Percentiles rank a stretch among this genome's conserved stretches.
Evolutionary conservation across 23 tunicate species (phyloP).

Genomic region (Halocynthia aurantium): DNA sequence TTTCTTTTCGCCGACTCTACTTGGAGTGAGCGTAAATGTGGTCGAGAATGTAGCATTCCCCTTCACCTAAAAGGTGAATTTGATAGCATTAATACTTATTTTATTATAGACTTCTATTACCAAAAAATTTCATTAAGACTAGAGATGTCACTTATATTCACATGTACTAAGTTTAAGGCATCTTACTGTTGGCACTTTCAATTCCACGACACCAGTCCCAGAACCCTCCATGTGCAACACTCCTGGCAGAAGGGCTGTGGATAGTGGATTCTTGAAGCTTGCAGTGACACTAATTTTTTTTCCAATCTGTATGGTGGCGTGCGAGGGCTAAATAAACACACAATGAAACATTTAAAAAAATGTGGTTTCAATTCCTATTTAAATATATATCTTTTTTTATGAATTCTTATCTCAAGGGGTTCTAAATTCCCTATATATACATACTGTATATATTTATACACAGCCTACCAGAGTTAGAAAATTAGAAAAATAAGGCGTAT

Average conservation of each 20-base stretch:
- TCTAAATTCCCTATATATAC: too few relatives aligned
- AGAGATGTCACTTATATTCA: neutral
- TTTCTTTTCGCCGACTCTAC: slow-evolving; percentile 39
- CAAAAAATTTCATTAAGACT: neutral
- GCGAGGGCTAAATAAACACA: too few relatives aligned
- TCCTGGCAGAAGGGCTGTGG: slow-evolving; percentile 46
- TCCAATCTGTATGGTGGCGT: too few relatives aligned
- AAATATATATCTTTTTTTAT: too few relatives aligned
- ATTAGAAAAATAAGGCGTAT: too few relatives aligned
- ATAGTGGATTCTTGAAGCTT: slow-evolving; percentile 76
- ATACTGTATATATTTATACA: too few relatives aligned
- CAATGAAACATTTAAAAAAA: too few relatives aligned
- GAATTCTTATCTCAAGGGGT: too few relatives aligned
- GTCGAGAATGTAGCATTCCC: slow-evolving; percentile 36
- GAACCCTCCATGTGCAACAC: slow-evolving; percentile 80
- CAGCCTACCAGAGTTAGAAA: too few relatives aligned
- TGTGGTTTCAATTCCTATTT: too few relatives aligned
- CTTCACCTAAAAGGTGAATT: slow-evolving; percentile 28
- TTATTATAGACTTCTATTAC: neutral
- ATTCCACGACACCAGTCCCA: slow-evolving; percentile 50
- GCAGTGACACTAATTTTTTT: slow-evolving; percentile 27
- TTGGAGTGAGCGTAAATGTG: slow-evolving; percentile 37
- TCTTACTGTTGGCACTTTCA: slow-evolving; percentile 38
- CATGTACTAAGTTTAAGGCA: neutral
- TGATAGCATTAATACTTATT: neutral